phyloP scores from a whole-genome alignment of 2,888 invertebrate genomes.

The Limnephilus auricula region DNA sequence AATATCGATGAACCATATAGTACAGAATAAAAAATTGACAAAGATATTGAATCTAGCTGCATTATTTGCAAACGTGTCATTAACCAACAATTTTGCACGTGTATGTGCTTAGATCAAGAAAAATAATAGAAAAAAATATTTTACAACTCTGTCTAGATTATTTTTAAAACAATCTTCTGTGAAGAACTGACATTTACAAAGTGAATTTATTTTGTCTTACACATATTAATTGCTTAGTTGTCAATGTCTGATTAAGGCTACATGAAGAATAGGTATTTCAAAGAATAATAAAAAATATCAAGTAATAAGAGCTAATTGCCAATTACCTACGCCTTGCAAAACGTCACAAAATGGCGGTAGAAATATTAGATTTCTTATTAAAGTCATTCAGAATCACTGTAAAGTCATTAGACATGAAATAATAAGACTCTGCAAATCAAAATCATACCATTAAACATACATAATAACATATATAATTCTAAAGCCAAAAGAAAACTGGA shows the following conservation, averaged over 20 bases:
- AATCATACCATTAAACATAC: not conserved
- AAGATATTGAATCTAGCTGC: too few relatives aligned
- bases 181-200: not conserved
- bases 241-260: not conserved
- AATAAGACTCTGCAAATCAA: not conserved
- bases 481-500: not conserved
- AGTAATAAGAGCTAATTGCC: not conserved
- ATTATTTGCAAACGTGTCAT: not conserved
- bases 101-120: too few relatives aligned
- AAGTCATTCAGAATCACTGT: not conserved
- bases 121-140: not conserved
- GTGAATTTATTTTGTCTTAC: not conserved
- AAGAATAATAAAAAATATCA: not conserved
- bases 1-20: not conserved
- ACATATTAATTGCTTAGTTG: not conserved
- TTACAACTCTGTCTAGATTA: not conserved
- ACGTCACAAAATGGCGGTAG: not conserved
- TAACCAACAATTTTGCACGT: not conserved
- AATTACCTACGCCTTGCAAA: not conserved
- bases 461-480: too few relatives aligned
- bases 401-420: not conserved
- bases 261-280: too few relatives aligned
- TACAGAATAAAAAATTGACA: too few relatives aligned
- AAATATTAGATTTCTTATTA: not conserved
- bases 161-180: not conserved